Evolutionary conservation across 1,140 invertebrate species (phyloP), one percentile per base, ranked within the genome.

Genomic region (Lordiphosa clarofinis): DNA sequence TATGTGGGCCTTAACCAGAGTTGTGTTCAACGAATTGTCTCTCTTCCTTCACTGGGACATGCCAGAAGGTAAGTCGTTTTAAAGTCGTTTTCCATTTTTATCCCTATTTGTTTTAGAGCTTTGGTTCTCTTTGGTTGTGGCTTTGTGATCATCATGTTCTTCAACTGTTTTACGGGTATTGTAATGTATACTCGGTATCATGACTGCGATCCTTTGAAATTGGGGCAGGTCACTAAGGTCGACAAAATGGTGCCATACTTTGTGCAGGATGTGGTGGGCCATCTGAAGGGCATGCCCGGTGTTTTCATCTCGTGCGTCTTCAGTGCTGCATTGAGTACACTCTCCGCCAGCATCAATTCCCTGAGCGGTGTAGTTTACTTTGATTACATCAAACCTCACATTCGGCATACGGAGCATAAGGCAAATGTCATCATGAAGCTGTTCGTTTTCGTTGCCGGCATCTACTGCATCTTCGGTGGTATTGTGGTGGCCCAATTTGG

Each of bases 311-410:
- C 93, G 24, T 92, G 93, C 53, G 90, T 94, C 3, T 93, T 94
- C 56, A 93, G 93, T 71, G 93, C 93, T 9, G 93, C 93, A 4
- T 79, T 94, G 75, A 95, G 94, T 87, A 94, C 93, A 3, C 92
- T 94, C 89, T 94, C 93, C 0, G 93, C 93, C 9, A 93, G 92
- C 19, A 86, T 95, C 4, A 95, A 95, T 73, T 94, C 94, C 1
- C 90, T 95, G 89, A 91, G 94, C 0, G 94, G 94, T 4, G 93
- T 94, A 0, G 93, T 94, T 49, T 94, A 94, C 86, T 93, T 95
- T 73, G 94, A 95, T 84, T 92, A 95, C 69, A 91, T 95, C 7
- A 69, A 89, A 13, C 87, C 86, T 0, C 44, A 61, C 24, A 76
- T 88, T 21, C 48, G 47, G 4, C 89, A 86, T 88, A 91, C 91